These are phyloP conservation scores for Nemoura dubitans DNA, from an alignment of 2,888 invertebrate genomes.

Conservation along the genomic window DNA sequence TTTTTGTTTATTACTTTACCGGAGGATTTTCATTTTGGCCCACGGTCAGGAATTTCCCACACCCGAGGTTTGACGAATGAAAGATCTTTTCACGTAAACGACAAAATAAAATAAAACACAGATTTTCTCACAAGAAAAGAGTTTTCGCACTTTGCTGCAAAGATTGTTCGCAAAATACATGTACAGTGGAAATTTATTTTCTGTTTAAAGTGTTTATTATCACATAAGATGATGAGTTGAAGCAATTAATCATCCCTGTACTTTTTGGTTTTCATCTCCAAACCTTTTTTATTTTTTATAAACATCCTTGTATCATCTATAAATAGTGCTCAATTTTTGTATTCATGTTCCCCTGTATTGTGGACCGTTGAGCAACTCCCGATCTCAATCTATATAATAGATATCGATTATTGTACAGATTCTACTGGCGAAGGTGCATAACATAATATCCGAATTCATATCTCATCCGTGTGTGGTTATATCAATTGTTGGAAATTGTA, in stretches of 20 bases:
- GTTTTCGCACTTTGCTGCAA: neutral
- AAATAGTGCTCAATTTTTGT: too few relatives aligned
- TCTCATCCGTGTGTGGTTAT: too few relatives aligned
- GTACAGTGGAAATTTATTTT: neutral
- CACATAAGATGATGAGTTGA: neutral
- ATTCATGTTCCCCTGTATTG: too few relatives aligned
- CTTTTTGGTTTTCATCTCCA: neutral
- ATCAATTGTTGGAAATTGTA: too few relatives aligned
- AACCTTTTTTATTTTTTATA: neutral
- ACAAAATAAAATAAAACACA: neutral
- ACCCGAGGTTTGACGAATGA: neutral
- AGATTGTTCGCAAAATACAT: neutral
- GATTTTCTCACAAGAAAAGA: neutral
- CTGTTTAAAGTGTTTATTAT: neutral
- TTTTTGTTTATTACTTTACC: constrained; percentile 50
- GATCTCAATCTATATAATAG: too few relatives aligned
- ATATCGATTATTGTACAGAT: too few relatives aligned
- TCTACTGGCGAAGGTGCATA: too few relatives aligned
- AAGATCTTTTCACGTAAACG: neutral
- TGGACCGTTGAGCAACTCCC: too few relatives aligned
- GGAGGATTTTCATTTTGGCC: neutral
- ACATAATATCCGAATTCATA: too few relatives aligned
- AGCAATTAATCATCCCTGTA: constrained; percentile 9
- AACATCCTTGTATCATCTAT: neutral
- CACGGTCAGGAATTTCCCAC: neutral